Conservation (phyloP, 2,113 vertebrate genomes). For the Peromyscus californicus region DNA sequence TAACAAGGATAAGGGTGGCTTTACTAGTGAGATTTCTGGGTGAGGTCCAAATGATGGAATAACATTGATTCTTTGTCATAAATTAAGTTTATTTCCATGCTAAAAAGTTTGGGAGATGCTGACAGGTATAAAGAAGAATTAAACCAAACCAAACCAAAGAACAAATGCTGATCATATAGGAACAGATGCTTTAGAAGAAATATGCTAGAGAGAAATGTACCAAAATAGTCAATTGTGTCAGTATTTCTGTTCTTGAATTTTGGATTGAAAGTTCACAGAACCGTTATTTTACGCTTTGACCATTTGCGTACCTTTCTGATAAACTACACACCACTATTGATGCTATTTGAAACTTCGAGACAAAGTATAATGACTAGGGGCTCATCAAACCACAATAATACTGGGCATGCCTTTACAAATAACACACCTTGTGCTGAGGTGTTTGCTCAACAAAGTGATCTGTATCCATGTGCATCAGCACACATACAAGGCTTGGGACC, state of each 20-base stretch:
- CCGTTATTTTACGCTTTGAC: neutral
- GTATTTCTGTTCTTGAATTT: conserved; percentile 19
- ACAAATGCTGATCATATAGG: neutral
- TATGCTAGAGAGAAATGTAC: neutral
- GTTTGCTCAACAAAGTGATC: neutral
- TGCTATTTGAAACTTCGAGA: conserved; percentile 28
- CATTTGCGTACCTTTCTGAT: neutral
- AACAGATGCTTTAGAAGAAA: neutral
- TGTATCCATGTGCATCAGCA: neutral
- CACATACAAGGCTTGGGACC: fast-evolving
- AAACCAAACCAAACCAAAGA: neutral
- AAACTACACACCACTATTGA: neutral
- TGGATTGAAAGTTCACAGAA: neutral
- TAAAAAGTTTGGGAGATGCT: conserved; percentile 45
- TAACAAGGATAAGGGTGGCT: conserved; percentile 23
- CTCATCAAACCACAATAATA: neutral
- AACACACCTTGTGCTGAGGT: neutral
- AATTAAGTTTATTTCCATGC: conserved; percentile 6
- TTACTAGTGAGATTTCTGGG: conserved; percentile 42
- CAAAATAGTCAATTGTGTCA: neutral
- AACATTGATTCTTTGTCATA: neutral
- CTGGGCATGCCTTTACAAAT: neutral
- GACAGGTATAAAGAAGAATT: conserved; percentile 11
- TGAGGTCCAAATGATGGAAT: conserved; percentile 7
- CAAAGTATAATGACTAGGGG: neutral